Conservation (phyloP, 2,888 invertebrate species). For the Phaedon cochleariae region DNA sequence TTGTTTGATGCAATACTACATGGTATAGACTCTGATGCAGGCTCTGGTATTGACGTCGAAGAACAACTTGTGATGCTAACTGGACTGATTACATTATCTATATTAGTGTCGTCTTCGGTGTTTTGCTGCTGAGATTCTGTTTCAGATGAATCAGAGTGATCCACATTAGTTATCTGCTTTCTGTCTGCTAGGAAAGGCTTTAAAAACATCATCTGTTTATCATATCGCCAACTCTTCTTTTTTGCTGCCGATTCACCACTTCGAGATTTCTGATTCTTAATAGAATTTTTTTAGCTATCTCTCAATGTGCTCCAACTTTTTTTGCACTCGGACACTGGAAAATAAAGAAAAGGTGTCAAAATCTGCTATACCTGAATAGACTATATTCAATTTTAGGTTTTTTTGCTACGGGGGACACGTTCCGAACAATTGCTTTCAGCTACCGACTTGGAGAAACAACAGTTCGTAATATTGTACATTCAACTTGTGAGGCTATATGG, state of each 20-base stretch:
- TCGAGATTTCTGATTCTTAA: not conserved
- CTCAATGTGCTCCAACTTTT: no score
- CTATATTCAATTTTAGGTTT: no score
- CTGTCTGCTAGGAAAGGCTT: no score
- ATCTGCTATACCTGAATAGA: no score
- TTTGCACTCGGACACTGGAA: no score
- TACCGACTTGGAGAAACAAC: conserved; percentile 15
- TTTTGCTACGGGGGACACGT: conserved; percentile 2
- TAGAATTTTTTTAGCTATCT: no score
- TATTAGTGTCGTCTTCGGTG: not conserved
- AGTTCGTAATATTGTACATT: conserved; percentile 4
- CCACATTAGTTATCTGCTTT: no score
- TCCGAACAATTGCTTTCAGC: conserved; percentile 4
- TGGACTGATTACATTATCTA: not conserved
- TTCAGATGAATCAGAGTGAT: not conserved
- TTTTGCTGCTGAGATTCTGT: not conserved
- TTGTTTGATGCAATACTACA: not conserved
- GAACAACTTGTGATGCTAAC: no score
- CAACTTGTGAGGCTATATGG: not conserved
- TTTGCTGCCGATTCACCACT: not conserved
- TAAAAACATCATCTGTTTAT: not conserved
- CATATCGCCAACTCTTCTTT: not conserved
- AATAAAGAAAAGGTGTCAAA: no score
- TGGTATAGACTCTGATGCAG: not conserved
- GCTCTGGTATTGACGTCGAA: not conserved